Base-by-base conservation (phyloP, 2,113 vertebrate genomes). In the Psilopsiagon aurifrons region DNA sequence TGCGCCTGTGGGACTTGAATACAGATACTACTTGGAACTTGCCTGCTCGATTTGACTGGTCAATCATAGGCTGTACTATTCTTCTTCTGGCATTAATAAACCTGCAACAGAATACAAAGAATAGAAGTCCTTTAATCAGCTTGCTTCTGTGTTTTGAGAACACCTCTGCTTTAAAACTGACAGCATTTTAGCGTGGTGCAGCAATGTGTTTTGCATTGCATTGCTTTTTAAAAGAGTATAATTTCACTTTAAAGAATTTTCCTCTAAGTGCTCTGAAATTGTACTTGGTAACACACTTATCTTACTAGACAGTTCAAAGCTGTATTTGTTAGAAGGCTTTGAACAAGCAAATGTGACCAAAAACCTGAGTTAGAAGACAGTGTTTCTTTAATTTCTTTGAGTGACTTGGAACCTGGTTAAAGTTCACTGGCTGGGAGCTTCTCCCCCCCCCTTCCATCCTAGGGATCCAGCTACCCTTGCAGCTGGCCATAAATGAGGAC, bases 11-110 rank as follows among this genome's bases (percentile, higher is more conserved):
- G 95, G 97, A 92, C 84, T 88, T 96, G 97, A 97, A 96, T 96
- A 96, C 35, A 97, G 97, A 97, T 90, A 97, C 80, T 89, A 96
- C 91, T 96, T 97, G 97, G 94, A 96, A 98, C 98, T 99, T 99
- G 99, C 99, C 99, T 99, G 99, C 99, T 99, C 99, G 99, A 99
- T 99, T 99, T 97, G 99, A 99, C 99, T 99, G 99, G 98, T 99
- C 99, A 96, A 99, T 99, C 99, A 99, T 99, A 98, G 99, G 99
- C 98, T 99, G 99, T 98, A 99, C 99, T 99, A 99, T 99, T 99
- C 99, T 99, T 99, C 99, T 99, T 97, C 99, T 99, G 98, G 99
- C 99, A 85, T 99, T 99, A 98, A 99, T 99, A 98, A 99, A 99
- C 99, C 99, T 99, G 98, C 89, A 98, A 98, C 41, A 98, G 97